Evolutionary conservation across 2,797 vertebrate species (phyloP).

Genomic region (Chaetodon trifasciatus): DNA sequence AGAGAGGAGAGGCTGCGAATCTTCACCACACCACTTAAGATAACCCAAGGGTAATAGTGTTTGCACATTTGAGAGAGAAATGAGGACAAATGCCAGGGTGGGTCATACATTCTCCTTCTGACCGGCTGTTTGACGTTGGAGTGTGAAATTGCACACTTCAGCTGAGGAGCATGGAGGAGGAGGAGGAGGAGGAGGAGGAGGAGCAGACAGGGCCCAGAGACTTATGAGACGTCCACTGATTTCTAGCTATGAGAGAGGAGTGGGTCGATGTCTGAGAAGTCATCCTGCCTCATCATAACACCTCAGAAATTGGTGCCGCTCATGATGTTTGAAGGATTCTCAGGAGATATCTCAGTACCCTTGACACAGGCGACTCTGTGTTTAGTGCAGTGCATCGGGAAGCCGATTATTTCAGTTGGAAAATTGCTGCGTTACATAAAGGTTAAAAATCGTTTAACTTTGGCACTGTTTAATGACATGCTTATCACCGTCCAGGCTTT

Average conservation of each 20-base stretch:
- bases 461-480: conserved; percentile 49
- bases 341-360: conserved; percentile 51
- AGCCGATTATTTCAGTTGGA: conserved; percentile 52
- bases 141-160: conserved; percentile 85
- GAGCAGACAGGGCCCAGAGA: conserved; percentile 55
- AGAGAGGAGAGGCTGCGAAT: conserved; percentile 67
- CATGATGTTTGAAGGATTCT: conserved; percentile 71
- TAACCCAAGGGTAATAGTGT: conserved; percentile 84
- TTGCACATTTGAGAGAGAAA: conserved; percentile 83
- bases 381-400: conserved; percentile 31
- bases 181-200: conserved; percentile 45
- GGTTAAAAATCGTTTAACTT: conserved; percentile 60
- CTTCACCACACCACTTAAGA: conserved; percentile 78
- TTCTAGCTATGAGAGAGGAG: conserved; percentile 54
- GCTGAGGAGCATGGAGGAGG: conserved; percentile 54
- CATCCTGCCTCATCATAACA: conserved; percentile 73
- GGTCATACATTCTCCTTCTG: conserved; percentile 77
- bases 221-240: conserved; percentile 69
- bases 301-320: conserved; percentile 75
- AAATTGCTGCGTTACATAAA: conserved; percentile 45
- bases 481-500: conserved; percentile 43
- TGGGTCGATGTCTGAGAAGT: conserved; percentile 53
- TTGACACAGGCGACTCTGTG: conserved; percentile 54
- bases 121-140: conserved; percentile 77
- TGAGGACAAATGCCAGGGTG: conserved; percentile 82